Evolutionary conservation across 2,888 invertebrate species (phyloP).

Genomic region (Colostygia pectinataria): DNA sequence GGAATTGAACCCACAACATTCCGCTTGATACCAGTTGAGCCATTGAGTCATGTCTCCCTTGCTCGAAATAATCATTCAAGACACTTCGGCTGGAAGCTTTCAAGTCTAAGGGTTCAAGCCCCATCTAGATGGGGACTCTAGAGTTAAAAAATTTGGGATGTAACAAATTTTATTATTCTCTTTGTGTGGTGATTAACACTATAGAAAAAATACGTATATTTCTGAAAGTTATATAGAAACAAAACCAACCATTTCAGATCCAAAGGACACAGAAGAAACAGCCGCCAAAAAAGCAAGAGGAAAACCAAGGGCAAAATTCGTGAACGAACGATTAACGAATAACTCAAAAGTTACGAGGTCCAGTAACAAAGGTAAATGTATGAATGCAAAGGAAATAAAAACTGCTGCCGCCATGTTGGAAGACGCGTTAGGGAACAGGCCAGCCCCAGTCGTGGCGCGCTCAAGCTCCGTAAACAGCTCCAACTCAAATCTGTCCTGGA

Average conservation of each 20-base stretch:
- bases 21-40: too few relatives aligned
- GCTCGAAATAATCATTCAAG: too few relatives aligned
- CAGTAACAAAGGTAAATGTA: conserved; percentile 3
- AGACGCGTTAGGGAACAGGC: neutral
- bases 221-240: too few relatives aligned
- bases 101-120: too few relatives aligned
- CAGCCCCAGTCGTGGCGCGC: conserved; percentile 12
- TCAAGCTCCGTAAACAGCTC: conserved; percentile 46
- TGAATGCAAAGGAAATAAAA: conserved; percentile 12
- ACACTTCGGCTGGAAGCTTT: too few relatives aligned
- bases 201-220: too few relatives aligned
- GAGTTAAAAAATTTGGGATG: too few relatives aligned
- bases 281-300: neutral
- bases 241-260: neutral
- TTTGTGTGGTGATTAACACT: too few relatives aligned
- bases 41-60: too few relatives aligned
- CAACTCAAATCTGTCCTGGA: conserved; percentile 60
- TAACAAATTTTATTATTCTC: too few relatives aligned
- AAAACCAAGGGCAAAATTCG: neutral
- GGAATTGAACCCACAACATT: too few relatives aligned
- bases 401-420: conserved; percentile 17
- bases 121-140: too few relatives aligned
- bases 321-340: neutral
- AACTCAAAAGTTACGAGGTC: neutral
- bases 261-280: neutral